These are phyloP conservation scores for Aphis gossypii DNA, from an alignment of 1,140 invertebrate species.

Conservation along the genomic window DNA sequence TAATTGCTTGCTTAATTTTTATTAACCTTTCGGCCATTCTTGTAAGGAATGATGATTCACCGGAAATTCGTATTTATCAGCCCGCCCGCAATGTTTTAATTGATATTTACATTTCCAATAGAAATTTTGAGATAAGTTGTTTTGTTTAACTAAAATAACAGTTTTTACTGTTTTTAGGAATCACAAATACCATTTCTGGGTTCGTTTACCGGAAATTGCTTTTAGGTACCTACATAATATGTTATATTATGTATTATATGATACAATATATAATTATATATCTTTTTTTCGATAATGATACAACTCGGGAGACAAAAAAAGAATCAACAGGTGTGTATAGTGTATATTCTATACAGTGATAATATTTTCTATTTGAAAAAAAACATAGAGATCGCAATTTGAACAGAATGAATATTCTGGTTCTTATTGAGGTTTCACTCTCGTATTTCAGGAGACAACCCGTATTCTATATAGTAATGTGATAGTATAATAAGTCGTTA, in stretches of 20 bases:
- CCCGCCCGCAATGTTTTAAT: slow-evolving; percentile 40
- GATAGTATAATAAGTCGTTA: background rate
- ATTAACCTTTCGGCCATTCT: slow-evolving; percentile 48
- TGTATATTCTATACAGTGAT: background rate
- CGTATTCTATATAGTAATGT: background rate
- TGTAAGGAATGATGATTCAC: slow-evolving; percentile 21
- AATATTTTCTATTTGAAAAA: background rate
- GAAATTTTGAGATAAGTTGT: background rate
- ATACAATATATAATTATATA: background rate
- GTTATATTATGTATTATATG: background rate
- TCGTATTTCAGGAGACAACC: background rate
- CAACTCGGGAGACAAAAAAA: background rate
- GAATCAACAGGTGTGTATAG: background rate
- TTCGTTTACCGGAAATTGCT: slow-evolving; percentile 34
- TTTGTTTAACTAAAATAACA: background rate
- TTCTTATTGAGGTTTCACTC: background rate
- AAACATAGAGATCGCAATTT: background rate
- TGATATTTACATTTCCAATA: slow-evolving; percentile 22
- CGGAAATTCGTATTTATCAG: slow-evolving; percentile 52
- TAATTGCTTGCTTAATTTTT: slow-evolving; percentile 53
- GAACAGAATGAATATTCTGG: too few relatives aligned
- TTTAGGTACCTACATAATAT: background rate
- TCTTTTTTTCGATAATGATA: background rate
- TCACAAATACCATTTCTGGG: background rate
- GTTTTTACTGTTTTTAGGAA: background rate